Base-by-base conservation (phyloP, 2,113 vertebrate genomes). In the Centrocercus urophasianus region DNA sequence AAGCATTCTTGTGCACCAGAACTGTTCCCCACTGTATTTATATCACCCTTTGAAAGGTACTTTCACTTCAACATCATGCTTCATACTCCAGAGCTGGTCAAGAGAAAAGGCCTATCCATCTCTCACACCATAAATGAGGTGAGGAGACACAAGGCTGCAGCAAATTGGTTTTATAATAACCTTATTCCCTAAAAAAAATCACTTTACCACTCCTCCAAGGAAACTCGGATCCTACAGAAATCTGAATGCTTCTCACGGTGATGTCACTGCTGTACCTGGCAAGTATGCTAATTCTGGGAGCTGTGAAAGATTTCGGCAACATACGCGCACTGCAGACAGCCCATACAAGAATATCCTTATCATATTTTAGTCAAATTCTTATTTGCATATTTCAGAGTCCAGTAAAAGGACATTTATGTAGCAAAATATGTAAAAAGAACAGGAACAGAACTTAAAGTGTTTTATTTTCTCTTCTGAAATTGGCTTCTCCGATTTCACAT, bases 101-200 rank as follows among this genome's bases (percentile, higher is more conserved):
- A 0, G 0, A 24, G 25, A 69, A 79, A 40, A 54, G 36, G 22
- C 21, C 11, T 47, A 48, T 0, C 0, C 12, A 10, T 10, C 43
- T 61, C 54, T 47, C 21, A 59, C 15, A 32, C 6, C 10, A 21
- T 6, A 56, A 52, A 40, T 1, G 4, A 71, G 12, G 10, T 21
- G 16, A 45, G 20, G 20, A 52, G 12, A 14, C 5, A 57, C 45
- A 67, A 50, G 21, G 45, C 2, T 42, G 59, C 21, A 63, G 14
- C 28, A 42, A 15, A 52, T 28, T 20, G 43, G 54, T 13, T 90
- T 82, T 24, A 24, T 34, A 43, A 43, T 5, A 72, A 85, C n/a
- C 6, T 14, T n/a, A 3, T 42, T 47, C 28, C 16, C 38, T 83
- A 17, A 85, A 84, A 64, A 36, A 38, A 38, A 34, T 7, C 15